phyloP scores from a whole-genome alignment of 2,888 invertebrate genomes.

The Lasioglossum lativentre region DNA sequence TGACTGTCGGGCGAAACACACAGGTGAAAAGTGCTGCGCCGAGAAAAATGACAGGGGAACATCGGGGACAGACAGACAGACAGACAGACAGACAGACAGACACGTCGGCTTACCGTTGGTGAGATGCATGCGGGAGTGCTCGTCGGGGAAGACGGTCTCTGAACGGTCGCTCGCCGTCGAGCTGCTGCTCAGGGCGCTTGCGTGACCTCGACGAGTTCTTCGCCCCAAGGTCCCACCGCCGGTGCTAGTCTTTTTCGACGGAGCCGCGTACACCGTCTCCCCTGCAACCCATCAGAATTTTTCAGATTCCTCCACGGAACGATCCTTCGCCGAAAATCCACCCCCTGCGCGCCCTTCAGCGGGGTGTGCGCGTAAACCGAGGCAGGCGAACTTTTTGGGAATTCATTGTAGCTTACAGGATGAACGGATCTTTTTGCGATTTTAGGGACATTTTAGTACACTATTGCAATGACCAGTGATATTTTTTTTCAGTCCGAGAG shows the following conservation, averaged over 20 bases:
- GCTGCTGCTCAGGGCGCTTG: constrained; percentile 85
- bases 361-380: not conserved
- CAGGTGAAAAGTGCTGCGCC: constrained; percentile 38
- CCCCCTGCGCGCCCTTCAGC: not conserved
- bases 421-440: not conserved
- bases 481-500: not conserved
- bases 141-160: constrained; percentile 78
- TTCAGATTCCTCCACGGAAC: not conserved
- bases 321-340: not conserved
- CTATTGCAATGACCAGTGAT: not conserved
- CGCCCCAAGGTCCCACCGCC: constrained; percentile 85
- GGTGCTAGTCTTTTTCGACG: constrained; percentile 83
- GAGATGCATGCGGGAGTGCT: constrained; percentile 79
- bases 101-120: constrained; percentile 74
- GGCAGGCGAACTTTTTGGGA: not conserved
- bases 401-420: not conserved
- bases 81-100: not conserved
- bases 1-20: constrained; percentile 12
- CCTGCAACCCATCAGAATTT: constrained; percentile 64
- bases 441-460: not conserved
- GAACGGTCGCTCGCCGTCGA: constrained; percentile 84
- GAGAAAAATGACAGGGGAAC: constrained; percentile 15
- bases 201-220: constrained; percentile 86
- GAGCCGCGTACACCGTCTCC: constrained; percentile 78
- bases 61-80: not conserved